Conservation (phyloP, 2,888 invertebrate genomes). For the Auanema freiburgensis region DNA sequence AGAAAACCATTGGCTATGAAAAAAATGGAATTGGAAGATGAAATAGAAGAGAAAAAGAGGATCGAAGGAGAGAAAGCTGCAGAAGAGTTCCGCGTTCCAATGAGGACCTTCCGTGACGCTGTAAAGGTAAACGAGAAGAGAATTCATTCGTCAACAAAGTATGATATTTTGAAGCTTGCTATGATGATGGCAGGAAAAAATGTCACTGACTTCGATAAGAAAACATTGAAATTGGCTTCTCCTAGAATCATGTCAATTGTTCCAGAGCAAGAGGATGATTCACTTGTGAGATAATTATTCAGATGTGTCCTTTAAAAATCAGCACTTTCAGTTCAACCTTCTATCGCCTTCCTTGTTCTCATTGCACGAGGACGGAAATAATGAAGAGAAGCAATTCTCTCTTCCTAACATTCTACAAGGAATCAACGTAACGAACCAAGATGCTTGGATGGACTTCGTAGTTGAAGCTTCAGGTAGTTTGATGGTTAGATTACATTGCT, state of each 20-base stretch:
- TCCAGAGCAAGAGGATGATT: constrained; percentile 54
- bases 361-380: constrained; percentile 57
- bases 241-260: constrained; percentile 57
- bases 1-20: constrained; percentile 40
- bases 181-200: constrained; percentile 56
- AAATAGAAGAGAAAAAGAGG: constrained; percentile 27
- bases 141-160: background rate
- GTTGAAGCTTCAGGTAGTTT: constrained; percentile 55
- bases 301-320: background rate
- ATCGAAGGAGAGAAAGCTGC: constrained; percentile 33
- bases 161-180: constrained; percentile 28
- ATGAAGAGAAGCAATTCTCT: constrained; percentile 50
- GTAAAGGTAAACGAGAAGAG: constrained; percentile 28
- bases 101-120: constrained; percentile 51
- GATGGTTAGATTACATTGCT: background rate
- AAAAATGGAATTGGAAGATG: constrained; percentile 31
- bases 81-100: constrained; percentile 45
- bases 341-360: constrained; percentile 61
- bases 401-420: constrained; percentile 52
- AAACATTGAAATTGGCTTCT: constrained; percentile 56
- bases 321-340: constrained; percentile 40
- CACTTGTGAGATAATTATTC: constrained; percentile 22
- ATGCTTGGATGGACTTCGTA: constrained; percentile 61
- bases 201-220: constrained; percentile 56
- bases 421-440: constrained; percentile 50